These are phyloP conservation scores for Caenorhabditis sp. DNA, from an alignment of 2,888 invertebrate genomes.

Conservation along the genomic window DNA sequence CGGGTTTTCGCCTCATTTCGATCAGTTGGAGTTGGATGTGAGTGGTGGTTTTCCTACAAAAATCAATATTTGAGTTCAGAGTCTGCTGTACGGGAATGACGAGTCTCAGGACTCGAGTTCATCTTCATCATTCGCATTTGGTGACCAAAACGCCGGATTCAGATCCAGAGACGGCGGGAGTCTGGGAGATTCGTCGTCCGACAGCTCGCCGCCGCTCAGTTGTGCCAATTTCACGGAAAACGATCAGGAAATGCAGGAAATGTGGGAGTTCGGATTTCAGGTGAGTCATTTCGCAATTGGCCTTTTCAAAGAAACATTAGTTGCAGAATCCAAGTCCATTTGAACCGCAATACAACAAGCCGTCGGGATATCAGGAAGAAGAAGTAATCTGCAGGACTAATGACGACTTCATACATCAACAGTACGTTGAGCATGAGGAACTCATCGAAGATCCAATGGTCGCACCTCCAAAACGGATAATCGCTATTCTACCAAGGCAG, in stretches of 20 bases:
- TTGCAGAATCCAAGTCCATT: slow-evolving; percentile 38
- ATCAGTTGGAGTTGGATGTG: slow-evolving; percentile 36
- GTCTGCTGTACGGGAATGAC: slow-evolving; percentile 14
- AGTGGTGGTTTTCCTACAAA: slow-evolving; percentile 6
- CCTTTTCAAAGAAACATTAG: no score
- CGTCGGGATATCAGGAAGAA: slow-evolving; percentile 17
- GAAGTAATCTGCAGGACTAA: neutral
- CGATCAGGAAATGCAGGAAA: slow-evolving; percentile 49
- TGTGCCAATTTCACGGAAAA: slow-evolving; percentile 33
- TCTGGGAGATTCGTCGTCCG: slow-evolving; percentile 44
- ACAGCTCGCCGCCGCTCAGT: slow-evolving; percentile 49
- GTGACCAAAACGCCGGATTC: slow-evolving; percentile 24
- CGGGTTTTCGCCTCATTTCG: slow-evolving; percentile 19
- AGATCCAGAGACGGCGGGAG: slow-evolving; percentile 39
- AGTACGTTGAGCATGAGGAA: neutral
- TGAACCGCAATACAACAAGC: neutral
- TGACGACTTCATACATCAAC: neutral
- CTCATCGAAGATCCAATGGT: neutral
- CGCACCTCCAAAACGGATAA: neutral
- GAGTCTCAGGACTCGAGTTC: slow-evolving; percentile 27
- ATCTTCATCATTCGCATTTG: slow-evolving; percentile 18
- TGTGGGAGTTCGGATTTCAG: slow-evolving; percentile 51
- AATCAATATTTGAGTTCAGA: slow-evolving; percentile 10
- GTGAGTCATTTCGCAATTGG: slow-evolving; percentile 24
- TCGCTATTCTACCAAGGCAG: slow-evolving; percentile 5